These are phyloP conservation scores for Zenarchopterus dispar DNA, from an alignment of 2,797 vertebrate genomes.

Conservation along the genomic window DNA sequence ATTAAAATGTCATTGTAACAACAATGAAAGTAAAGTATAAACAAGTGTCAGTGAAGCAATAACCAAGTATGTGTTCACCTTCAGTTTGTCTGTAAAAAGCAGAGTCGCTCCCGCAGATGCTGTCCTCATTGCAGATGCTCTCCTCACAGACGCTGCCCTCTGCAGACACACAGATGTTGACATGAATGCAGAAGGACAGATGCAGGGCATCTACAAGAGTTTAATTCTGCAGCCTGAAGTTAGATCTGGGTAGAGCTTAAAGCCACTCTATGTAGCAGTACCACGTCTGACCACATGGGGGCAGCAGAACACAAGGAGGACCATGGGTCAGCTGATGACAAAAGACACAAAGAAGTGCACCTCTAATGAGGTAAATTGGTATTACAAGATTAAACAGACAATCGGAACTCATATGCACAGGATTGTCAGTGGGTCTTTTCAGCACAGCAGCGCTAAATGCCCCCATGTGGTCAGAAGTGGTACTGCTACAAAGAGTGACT, in stretches of 20 bases:
- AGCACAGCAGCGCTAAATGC: too few relatives aligned
- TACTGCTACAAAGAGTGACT: too few relatives aligned
- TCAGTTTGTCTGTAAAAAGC: conserved; percentile 91
- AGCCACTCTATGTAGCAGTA: too few relatives aligned
- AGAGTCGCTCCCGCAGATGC: conserved; percentile 90
- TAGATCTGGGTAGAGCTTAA: neutral
- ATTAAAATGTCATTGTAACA: neutral
- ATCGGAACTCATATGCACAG: too few relatives aligned
- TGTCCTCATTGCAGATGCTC: conserved; percentile 87
- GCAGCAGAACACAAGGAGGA: too few relatives aligned
- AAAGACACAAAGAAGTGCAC: too few relatives aligned
- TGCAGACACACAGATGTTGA: conserved; percentile 48
- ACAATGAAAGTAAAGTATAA: neutral
- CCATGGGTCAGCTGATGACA: too few relatives aligned
- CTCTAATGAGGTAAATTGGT: too few relatives aligned
- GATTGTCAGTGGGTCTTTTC: too few relatives aligned
- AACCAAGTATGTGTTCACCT: conserved; percentile 77
- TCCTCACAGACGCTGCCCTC: conserved; percentile 88
- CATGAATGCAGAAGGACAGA: conserved; percentile 1
- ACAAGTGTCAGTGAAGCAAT: neutral
- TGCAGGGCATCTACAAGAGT: neutral
- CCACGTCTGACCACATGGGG: too few relatives aligned
- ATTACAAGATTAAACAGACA: too few relatives aligned
- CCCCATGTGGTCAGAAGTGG: too few relatives aligned
- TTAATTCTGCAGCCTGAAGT: conserved; percentile 12